A percentile compares a stretch with the other conserved stretches of the same genome.
Evolutionary conservation across 2,797 vertebrate genomes (phyloP).

Genomic region (Rachycentron canadum): DNA sequence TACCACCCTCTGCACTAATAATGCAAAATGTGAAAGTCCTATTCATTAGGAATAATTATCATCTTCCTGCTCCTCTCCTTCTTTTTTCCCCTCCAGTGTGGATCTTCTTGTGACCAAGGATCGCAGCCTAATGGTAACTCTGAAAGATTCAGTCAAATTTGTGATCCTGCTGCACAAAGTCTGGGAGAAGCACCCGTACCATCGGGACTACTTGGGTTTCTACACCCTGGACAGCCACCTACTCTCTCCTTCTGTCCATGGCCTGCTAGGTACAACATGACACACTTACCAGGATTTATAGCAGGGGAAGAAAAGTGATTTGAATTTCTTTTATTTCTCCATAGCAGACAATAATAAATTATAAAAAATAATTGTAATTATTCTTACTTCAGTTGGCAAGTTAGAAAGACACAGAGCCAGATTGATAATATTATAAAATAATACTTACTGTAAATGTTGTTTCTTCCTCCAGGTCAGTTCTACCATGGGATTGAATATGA

Average conservation of each 20-base stretch:
- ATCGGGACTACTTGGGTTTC: constrained; percentile 92
- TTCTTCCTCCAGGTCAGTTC: constrained; percentile 87
- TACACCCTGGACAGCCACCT: constrained; percentile 90
- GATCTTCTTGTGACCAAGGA: constrained; percentile 87
- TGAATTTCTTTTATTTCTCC: background rate
- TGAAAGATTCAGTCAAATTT: constrained; percentile 89
- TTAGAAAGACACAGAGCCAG: background rate
- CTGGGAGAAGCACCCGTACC: constrained; percentile 89
- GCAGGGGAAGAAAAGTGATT: background rate
- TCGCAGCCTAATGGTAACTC: constrained; percentile 85
- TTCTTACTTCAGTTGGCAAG: background rate
- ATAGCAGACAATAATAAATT: background rate
- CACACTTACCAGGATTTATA: background rate
- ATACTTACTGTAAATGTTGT: background rate
- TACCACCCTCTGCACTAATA: background rate
- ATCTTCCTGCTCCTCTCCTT: background rate
- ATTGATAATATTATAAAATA: background rate
- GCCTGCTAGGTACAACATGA: constrained; percentile 90
- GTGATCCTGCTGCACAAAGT: constrained; percentile 90
- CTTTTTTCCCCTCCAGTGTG: constrained; percentile 81
- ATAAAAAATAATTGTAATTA: background rate
- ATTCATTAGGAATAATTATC: background rate
- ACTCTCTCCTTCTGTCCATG: constrained; percentile 89
- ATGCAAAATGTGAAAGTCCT: background rate
- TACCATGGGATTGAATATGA: constrained; percentile 89